These are phyloP conservation scores for Peromyscus leucopus DNA, from an alignment of 2,113 vertebrate genomes.

Conservation along the genomic window DNA sequence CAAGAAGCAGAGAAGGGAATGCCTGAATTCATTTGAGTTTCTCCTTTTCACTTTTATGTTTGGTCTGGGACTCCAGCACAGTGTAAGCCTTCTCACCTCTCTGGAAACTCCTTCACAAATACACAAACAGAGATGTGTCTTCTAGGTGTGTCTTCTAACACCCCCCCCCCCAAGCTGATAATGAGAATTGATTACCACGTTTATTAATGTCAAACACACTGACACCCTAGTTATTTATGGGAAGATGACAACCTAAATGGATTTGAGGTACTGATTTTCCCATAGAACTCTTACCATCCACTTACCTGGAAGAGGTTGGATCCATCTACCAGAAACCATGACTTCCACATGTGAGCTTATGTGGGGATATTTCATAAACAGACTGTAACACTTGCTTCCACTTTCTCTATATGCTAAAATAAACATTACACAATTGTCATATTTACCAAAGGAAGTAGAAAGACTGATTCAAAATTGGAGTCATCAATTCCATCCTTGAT, in stretches of 20 bases:
- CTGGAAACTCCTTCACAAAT: neutral
- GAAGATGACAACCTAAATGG: neutral
- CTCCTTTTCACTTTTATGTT: neutral
- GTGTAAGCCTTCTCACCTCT: neutral
- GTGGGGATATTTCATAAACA: neutral
- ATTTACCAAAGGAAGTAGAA: neutral
- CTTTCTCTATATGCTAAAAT: neutral
- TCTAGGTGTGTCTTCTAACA: neutral
- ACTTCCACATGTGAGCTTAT: neutral
- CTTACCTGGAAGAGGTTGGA: neutral
- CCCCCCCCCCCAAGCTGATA: neutral
- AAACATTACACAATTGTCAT: neutral
- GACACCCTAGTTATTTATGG: neutral
- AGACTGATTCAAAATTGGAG: neutral
- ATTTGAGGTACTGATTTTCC: neutral
- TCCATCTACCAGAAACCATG: neutral
- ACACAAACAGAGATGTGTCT: neutral
- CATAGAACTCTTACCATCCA: neutral
- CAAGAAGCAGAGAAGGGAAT: neutral
- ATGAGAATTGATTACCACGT: neutral
- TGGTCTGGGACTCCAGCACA: neutral
- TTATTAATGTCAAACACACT: neutral
- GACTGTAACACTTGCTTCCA: neutral
- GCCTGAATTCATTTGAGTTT: neutral
- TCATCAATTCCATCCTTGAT: neutral